These are phyloP conservation scores for Lumbricus terrestris DNA, from an alignment of 2,888 invertebrate genomes.

Conservation along the genomic window DNA sequence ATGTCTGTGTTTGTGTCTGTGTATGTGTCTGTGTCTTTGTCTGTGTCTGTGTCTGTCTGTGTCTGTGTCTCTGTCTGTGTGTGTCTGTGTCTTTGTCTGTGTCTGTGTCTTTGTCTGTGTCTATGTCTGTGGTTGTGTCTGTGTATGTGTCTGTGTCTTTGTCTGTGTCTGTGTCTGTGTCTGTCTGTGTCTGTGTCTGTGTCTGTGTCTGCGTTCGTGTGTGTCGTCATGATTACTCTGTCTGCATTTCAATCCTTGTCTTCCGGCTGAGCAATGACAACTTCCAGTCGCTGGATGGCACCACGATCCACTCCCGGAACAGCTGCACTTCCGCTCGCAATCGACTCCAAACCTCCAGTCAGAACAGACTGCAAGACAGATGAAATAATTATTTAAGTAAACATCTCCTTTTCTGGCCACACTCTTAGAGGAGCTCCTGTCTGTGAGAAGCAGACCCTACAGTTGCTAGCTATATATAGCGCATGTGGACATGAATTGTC, in stretches of 20 bases:
- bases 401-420: background rate
- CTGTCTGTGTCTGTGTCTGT: slow-evolving; percentile 45
- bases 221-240: slow-evolving; percentile 43
- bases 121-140: too few species aligned
- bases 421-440: background rate
- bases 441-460: background rate
- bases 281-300: slow-evolving; percentile 59
- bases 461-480: background rate
- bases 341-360: slow-evolving; percentile 59
- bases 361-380: slow-evolving; percentile 52
- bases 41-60: too few species aligned
- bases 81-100: too few species aligned
- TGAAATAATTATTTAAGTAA: too few species aligned
- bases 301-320: slow-evolving; percentile 58
- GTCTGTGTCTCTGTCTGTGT: too few species aligned
- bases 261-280: slow-evolving; percentile 35
- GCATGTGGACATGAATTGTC: too few species aligned
- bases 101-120: too few species aligned
- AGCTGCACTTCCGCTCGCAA: slow-evolving; percentile 61
- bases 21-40: too few species aligned
- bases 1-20: too few species aligned
- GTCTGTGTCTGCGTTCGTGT: background rate
- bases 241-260: slow-evolving; percentile 39
- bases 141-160: background rate
- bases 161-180: background rate